These are phyloP conservation scores for Lordiphosa mommai DNA, from an alignment of 1,140 invertebrate genomes.

Conservation along the genomic window DNA sequence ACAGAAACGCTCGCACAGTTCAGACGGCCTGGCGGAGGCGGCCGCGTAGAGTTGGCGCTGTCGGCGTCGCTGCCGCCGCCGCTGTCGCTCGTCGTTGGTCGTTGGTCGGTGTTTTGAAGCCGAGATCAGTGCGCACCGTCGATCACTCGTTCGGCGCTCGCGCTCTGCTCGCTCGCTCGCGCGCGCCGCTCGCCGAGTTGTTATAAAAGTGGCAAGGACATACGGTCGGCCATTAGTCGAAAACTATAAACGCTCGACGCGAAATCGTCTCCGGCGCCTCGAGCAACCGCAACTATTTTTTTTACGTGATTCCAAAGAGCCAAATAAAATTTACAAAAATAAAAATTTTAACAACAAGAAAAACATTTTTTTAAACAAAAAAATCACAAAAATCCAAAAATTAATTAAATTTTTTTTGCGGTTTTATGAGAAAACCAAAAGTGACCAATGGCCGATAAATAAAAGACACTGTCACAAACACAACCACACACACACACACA, in stretches of 20 bases:
- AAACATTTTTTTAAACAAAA: slow-evolving; percentile 8
- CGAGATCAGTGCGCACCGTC: slow-evolving; percentile 24
- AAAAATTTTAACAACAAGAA: too few relatives aligned
- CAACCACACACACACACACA: background rate
- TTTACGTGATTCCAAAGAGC: slow-evolving; percentile 14
- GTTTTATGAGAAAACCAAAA: slow-evolving; percentile 29
- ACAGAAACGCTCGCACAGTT: too few relatives aligned
- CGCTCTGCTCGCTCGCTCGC: slow-evolving; percentile 51
- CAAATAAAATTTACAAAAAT: slow-evolving; percentile 11
- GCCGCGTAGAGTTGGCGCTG: slow-evolving; percentile 6
- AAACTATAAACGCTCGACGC: slow-evolving; percentile 79
- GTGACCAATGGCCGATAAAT: slow-evolving; percentile 48
- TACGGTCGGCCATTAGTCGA: slow-evolving; percentile 79
- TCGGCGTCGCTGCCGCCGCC: too few relatives aligned
- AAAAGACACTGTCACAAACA: slow-evolving; percentile 5
- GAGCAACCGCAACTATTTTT: slow-evolving; percentile 35
- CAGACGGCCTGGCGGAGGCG: background rate
- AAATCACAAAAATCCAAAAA: background rate
- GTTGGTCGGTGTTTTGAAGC: slow-evolving; percentile 5
- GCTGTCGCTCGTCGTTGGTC: background rate
- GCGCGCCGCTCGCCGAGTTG: slow-evolving; percentile 54
- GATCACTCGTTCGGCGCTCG: slow-evolving; percentile 63
- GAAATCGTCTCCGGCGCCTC: slow-evolving; percentile 63
- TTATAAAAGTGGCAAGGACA: slow-evolving; percentile 80
- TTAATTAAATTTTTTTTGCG: too few relatives aligned